Evolutionary conservation across 2,888 invertebrate species (phyloP).

Genomic region (Microctonus brassicae): DNA sequence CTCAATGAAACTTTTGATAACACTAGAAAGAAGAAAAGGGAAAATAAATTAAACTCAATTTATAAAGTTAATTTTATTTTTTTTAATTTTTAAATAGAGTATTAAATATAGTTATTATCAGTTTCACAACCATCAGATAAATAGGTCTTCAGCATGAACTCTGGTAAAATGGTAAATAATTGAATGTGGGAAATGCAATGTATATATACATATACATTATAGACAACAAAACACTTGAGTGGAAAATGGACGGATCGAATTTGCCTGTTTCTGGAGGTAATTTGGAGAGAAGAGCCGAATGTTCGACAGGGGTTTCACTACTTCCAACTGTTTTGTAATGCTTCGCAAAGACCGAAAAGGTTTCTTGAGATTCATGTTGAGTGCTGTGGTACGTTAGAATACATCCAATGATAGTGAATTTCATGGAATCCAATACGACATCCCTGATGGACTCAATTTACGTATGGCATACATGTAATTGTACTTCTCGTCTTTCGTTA

Average conservation of each 20-base stretch:
- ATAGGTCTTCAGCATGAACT: neutral
- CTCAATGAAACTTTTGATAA: constrained; percentile 18
- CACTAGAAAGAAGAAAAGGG: neutral
- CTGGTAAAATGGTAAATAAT: constrained; percentile 3
- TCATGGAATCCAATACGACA: constrained; percentile 23
- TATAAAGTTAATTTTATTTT: constrained; percentile 13
- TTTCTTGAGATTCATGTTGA: constrained; percentile 34
- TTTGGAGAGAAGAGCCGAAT: constrained; percentile 2
- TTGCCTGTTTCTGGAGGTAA: constrained; percentile 19
- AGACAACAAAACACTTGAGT: neutral
- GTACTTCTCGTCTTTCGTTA: neutral
- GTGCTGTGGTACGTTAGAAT: neutral
- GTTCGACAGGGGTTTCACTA: constrained; percentile 27
- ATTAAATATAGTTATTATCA: neutral
- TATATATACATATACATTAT: neutral
- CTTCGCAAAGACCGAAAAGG: constrained; percentile 36
- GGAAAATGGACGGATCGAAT: neutral
- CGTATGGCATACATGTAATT: neutral
- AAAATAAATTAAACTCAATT: neutral
- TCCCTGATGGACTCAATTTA: constrained; percentile 28
- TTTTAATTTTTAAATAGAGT: constrained; percentile 16
- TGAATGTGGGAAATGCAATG: neutral
- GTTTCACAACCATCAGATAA: neutral
- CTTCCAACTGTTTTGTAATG: constrained; percentile 41
- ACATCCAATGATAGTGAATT: constrained; percentile 16